Evolutionary conservation across 2,888 invertebrate species (phyloP), one percentile per base, ranked within the genome.

Genomic region (Eupsilia transversa): DNA sequence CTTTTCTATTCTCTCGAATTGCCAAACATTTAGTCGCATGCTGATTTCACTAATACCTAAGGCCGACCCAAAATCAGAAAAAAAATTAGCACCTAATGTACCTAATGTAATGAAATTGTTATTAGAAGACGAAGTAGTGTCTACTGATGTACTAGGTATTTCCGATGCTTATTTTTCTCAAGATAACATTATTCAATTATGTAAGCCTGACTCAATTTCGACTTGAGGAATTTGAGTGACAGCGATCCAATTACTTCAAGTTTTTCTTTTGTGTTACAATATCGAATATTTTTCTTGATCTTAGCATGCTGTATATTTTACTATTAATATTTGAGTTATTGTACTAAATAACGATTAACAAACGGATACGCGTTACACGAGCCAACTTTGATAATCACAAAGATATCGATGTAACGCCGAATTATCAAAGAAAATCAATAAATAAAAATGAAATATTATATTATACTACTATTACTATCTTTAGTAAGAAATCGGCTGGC

Each of bases 201-300:
- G 33, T 63, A 52, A 68, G 63, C 35, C 54, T 46, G 27, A 12
- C 14, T 64, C 59, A 77, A 72, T 82, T 77, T 64, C 9, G 9
- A 56, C 27, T 60, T 35, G 23, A 71, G 14, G 4, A 77, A 59
- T 67, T 77, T 65, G 46, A 80, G 67, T 49, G 80, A 54, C 72
- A 66, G 30, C 20, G 41, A 79, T 79, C 71, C 35, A 35, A 52
- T 79, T 66, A n/a, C 20, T 20, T 30, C 35, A 46, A 56, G n/a
- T 65, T 46, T n/a, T 66, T 56, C 17, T 43, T 76, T 76, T 20
- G 1, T 54, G 9, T 33, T 43, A 43, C 5, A 27, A n/a, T 54
- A n/a, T 35, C 17, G 5, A 52, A 72, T 56, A 35, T 56, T 56
- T 43, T 52, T 60, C 27, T 10, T 30, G 35, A 23, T 56, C 35